Evolutionary conservation across 2,113 vertebrate species (phyloP).

Genomic region (Scytalopus superciliaris): DNA sequence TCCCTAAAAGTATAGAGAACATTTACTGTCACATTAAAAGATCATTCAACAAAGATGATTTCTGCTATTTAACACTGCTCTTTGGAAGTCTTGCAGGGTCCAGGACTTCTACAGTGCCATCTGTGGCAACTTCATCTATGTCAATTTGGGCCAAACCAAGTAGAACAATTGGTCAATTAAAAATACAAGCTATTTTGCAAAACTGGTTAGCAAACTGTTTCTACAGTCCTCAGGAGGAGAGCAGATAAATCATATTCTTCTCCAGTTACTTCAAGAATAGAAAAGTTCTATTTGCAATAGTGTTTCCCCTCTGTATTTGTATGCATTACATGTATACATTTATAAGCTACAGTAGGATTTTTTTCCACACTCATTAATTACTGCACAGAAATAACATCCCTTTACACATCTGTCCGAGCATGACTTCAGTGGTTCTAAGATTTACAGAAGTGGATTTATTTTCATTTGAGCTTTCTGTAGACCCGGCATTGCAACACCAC

Average conservation of each 20-base stretch:
- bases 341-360: neutral
- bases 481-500: neutral
- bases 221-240: neutral
- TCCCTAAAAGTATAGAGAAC: neutral
- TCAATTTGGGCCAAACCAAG: neutral
- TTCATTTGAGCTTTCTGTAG: neutral
- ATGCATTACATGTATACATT: neutral
- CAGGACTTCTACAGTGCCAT: neutral
- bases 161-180: neutral
- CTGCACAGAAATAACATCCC: neutral
- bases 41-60: neutral
- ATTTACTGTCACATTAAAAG: conserved; percentile 6
- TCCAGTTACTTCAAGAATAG: neutral
- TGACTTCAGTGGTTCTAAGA: neutral
- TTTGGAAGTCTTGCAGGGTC: neutral
- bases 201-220: neutral
- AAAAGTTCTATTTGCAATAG: neutral
- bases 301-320: neutral
- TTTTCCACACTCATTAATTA: neutral
- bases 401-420: neutral
- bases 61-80: neutral
- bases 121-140: neutral
- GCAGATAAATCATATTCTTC: neutral
- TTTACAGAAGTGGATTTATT: neutral
- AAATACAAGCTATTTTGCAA: neutral